phyloP scores from a whole-genome alignment of 2,797 vertebrate genomes.

The Antennarius maculatus region DNA sequence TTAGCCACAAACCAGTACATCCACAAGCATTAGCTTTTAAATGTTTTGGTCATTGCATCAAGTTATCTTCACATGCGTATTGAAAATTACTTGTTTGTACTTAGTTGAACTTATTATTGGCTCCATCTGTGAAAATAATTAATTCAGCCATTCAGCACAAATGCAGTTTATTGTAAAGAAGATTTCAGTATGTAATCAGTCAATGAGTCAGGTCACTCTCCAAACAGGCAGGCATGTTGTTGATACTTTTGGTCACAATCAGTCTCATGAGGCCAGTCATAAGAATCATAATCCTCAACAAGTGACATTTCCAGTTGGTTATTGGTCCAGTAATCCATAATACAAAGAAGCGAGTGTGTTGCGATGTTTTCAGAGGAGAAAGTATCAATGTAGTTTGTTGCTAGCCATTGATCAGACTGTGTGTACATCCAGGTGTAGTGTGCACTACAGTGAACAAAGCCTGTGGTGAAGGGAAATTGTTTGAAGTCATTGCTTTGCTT shows the following conservation, averaged over 20 bases:
- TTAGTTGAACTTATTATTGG: slow-evolving; percentile 6
- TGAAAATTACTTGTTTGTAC: not conserved
- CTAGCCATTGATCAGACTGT: not conserved
- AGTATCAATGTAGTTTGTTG: not conserved
- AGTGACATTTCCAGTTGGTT: not conserved
- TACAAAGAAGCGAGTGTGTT: slow-evolving; percentile 15
- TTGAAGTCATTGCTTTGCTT: too few relatives aligned
- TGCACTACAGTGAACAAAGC: too few relatives aligned
- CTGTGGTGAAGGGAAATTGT: too few relatives aligned
- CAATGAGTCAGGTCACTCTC: not conserved
- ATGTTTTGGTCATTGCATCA: too few relatives aligned
- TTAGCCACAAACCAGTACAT: too few relatives aligned
- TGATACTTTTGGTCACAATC: not conserved
- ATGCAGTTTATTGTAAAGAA: not conserved
- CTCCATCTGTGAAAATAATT: not conserved
- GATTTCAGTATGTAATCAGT: not conserved
- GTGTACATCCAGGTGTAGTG: not conserved
- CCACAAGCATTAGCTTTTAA: too few relatives aligned
- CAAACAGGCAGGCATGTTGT: not conserved
- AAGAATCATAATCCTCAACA: slow-evolving; percentile 1
- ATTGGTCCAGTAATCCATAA: not conserved
- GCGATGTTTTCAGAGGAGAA: not conserved
- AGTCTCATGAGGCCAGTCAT: slow-evolving; percentile 2
- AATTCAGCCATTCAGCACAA: not conserved
- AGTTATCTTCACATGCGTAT: too few relatives aligned